Conservation (phyloP, 2,113 vertebrate species). For the Archilochus colubris region DNA sequence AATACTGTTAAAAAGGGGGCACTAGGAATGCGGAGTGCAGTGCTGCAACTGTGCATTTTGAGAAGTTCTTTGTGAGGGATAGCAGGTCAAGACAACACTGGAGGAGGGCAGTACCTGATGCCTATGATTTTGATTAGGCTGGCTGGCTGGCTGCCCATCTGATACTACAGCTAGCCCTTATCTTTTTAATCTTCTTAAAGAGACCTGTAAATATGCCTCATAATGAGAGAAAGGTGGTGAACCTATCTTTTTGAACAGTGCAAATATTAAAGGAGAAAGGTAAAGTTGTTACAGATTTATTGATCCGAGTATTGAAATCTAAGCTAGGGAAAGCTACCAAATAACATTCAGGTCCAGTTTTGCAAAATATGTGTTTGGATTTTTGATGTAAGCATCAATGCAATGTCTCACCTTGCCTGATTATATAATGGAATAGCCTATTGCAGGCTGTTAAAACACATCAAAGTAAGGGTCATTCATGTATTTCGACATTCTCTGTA, state of each 20-base stretch:
- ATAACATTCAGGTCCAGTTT: not conserved
- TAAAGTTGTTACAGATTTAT: not conserved
- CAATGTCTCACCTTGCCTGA: not conserved
- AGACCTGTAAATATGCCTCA: not conserved
- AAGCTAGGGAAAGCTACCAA: not conserved
- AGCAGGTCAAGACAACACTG: not conserved
- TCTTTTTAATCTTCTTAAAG: not conserved
- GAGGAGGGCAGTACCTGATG: slow-evolving; percentile 25
- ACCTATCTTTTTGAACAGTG: not conserved
- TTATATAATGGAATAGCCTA: not conserved
- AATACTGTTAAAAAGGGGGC: not conserved
- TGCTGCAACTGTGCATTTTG: not conserved
- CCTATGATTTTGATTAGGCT: slow-evolving; percentile 20
- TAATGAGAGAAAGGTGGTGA: not conserved
- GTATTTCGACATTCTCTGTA: not conserved
- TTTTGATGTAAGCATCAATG: not conserved
- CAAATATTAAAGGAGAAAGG: not conserved
- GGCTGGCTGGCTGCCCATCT: slow-evolving; percentile 8
- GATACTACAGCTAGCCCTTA: not conserved
- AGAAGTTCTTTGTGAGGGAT: not conserved
- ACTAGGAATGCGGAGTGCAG: not conserved
- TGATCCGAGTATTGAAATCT: not conserved
- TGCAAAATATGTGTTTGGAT: not conserved
- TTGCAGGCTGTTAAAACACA: not conserved
- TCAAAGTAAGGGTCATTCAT: not conserved